Evolutionary conservation across 2,113 vertebrate genomes (phyloP), one percentile per base, ranked within the genome.

Genomic region (human (Homo sapiens)): DNA sequence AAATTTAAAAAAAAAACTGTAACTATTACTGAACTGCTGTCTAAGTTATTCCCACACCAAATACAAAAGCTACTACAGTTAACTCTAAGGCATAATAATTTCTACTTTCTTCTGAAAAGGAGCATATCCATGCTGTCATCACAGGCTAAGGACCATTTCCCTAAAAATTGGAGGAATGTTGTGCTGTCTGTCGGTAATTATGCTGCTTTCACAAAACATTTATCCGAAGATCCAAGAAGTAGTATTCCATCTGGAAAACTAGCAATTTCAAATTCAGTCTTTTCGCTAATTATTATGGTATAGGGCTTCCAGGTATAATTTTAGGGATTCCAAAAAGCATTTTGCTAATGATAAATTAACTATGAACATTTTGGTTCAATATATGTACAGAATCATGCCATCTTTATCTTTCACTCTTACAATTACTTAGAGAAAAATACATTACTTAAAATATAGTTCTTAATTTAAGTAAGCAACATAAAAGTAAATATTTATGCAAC

Each of bases 201-300:
- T 85, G 61, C 59, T 96, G 55, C 83, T 97, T 97, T 88, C 79
- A 57, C 35, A 90, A 97, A 97, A 88, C 90, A 84, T 96, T 93
- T 95, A 93, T 97, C 80, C 59, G 68, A 84, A 97, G 64, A 97
- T 96, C 50, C 87, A 92, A 96, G 40, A 89, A 92, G 75, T 91
- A 94, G 91, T 95, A 97, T 68, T 96, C 95, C 94, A 98, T 98
- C 94, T 97, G 97, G 96, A 96, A 97, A 96, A 73, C 35, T 20
- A 93, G 75, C 94, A 79, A 96, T 96, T 97, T 96, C 40, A 81
- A 43, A 95, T 90, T 92, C 87, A 92, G 64, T 94, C 35, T 90
- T 94, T 90, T 90, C 97, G 61, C 83, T 96, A 97, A 97, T 97
- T 96, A 97, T 92, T 97, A 94, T 96, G 81, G 90, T 93, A 96